These are phyloP conservation scores for Dolomedes plantarius DNA, from an alignment of 2,888 invertebrate genomes.

Conservation along the genomic window DNA sequence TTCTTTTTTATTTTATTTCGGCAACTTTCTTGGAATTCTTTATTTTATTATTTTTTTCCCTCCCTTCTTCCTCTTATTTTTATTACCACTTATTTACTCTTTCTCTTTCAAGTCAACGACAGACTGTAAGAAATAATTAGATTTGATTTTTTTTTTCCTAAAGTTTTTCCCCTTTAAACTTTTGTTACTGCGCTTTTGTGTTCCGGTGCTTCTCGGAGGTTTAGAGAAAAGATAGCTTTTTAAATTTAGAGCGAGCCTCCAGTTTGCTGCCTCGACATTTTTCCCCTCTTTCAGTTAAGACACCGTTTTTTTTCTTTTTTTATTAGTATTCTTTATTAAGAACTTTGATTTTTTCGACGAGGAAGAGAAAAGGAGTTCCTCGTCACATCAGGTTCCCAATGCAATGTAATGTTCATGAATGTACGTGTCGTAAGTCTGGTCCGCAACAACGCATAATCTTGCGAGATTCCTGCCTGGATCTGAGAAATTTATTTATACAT, in stretches of 20 bases:
- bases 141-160: conserved; percentile 18
- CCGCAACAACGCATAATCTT: too few species aligned
- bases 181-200: conserved; percentile 12
- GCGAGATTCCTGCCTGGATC: too few species aligned
- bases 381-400: too few species aligned
- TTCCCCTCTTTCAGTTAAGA: neutral
- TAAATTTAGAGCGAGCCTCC: neutral
- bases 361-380: too few species aligned
- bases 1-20: conserved; percentile 16
- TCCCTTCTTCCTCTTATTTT: neutral
- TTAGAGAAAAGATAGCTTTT: neutral
- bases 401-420: too few species aligned
- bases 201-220: neutral
- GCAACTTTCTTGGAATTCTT: conserved; percentile 1
- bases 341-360: too few species aligned
- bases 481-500: too few species aligned
- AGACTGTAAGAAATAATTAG: conserved; percentile 26
- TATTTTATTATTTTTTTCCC: neutral
- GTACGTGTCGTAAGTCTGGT: too few species aligned
- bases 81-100: conserved; percentile 13
- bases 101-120: conserved; percentile 14
- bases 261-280: conserved; percentile 3
- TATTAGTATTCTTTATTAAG: too few species aligned
- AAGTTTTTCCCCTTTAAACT: neutral
- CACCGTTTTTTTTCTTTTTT: neutral